These are phyloP conservation scores for Hemichromis elongatus DNA, from an alignment of 2,113 vertebrate genomes.

Conservation along the genomic window DNA sequence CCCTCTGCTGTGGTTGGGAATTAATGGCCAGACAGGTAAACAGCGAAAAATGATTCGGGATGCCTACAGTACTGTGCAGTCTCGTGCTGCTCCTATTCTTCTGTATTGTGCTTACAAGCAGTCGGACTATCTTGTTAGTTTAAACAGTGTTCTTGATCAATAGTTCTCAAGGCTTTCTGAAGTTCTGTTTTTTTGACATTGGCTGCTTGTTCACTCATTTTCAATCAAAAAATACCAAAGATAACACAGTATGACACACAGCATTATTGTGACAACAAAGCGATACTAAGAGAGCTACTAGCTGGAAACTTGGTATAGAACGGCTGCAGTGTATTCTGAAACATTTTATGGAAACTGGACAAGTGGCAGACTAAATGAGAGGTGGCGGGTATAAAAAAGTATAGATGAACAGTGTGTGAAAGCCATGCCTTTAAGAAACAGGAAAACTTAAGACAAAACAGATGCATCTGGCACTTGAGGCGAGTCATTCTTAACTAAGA, in stretches of 20 bases:
- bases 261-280: not conserved
- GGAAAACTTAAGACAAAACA: not conserved
- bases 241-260: not conserved
- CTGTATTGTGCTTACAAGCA: not conserved
- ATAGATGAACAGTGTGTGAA: not conserved
- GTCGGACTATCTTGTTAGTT: too few species aligned
- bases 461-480: not conserved
- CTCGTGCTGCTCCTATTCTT: not conserved
- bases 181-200: too few species aligned
- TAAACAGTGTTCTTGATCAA: too few species aligned
- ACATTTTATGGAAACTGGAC: not conserved
- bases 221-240: not conserved
- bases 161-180: too few species aligned
- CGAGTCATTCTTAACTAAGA: not conserved
- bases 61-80: not conserved
- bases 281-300: not conserved
- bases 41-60: not conserved
- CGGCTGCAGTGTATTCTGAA: not conserved
- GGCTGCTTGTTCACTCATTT: not conserved
- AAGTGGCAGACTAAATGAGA: not conserved
- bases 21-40: not conserved
- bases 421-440: not conserved
- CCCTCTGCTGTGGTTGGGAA: not conserved
- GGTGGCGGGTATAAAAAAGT: not conserved
- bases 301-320: not conserved